A percentile compares a stretch with the other conserved stretches of the same genome.
Conservation (phyloP, 35 echinoderm and acorn worm genomes). For the Eucidaris tribuloides region DNA sequence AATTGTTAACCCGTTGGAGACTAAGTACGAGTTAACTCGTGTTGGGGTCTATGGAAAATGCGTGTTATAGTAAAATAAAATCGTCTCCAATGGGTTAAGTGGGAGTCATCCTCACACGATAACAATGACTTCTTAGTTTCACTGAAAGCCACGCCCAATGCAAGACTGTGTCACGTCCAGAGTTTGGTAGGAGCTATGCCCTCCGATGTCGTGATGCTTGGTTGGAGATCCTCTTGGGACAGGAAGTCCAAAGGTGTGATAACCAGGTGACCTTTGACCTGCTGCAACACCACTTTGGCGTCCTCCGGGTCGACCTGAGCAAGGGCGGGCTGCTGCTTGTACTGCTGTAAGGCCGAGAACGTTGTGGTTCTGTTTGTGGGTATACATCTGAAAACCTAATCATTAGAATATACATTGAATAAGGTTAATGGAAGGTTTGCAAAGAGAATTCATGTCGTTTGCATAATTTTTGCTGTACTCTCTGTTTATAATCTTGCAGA, state of each 20-base stretch:
- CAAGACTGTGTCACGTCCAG: constrained; percentile 69
- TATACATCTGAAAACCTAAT: constrained; percentile 71
- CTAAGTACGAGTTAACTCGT: no score
- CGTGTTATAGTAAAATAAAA: no score
- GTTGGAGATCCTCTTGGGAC: constrained; percentile 51
- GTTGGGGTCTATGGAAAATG: no score
- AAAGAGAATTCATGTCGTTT: no score
- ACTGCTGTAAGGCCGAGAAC: constrained; percentile 54
- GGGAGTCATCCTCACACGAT: no score
- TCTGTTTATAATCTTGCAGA: no score
- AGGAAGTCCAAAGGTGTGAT: constrained; percentile 66
- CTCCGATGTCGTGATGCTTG: constrained; percentile 67
- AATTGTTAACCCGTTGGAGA: no score
- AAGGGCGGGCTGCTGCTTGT: constrained; percentile 32
- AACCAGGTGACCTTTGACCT: constrained; percentile 51
- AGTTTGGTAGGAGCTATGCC: constrained; percentile 85
- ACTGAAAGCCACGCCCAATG: no score
- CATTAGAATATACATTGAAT: neutral
- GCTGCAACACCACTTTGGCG: constrained; percentile 27
- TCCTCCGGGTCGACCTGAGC: constrained; percentile 20
- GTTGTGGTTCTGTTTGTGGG: constrained; percentile 49
- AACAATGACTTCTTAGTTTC: no score
- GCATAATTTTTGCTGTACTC: no score
- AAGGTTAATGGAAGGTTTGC: no score
- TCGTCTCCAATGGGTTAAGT: no score